Conservation (phyloP, 2,888 invertebrate species). For the Thereva nobilitata region DNA sequence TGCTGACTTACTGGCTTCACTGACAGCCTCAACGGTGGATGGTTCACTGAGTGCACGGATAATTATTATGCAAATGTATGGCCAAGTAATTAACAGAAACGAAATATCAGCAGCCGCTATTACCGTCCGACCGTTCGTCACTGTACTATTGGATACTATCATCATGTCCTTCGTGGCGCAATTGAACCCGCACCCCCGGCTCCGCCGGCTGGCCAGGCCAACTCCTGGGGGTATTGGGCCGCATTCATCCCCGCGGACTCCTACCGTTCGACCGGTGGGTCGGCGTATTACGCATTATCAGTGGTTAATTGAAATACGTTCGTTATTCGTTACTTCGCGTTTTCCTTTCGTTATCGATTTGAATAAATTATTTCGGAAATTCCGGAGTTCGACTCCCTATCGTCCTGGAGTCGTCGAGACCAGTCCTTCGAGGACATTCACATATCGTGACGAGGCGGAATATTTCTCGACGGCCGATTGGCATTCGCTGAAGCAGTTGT, state of each 20-base stretch:
- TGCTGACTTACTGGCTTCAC: slow-evolving; percentile 30
- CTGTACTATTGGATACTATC: slow-evolving; percentile 37
- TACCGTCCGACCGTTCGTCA: slow-evolving; percentile 25
- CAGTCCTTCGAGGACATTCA: slow-evolving; percentile 28
- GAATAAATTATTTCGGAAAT: slow-evolving; percentile 28
- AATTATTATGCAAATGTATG: slow-evolving; percentile 44
- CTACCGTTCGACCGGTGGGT: background rate
- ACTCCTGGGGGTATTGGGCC: too few species aligned
- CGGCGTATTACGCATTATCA: slow-evolving; percentile 30
- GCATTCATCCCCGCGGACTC: too few species aligned
- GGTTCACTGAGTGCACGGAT: slow-evolving; percentile 37
- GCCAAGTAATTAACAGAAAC: slow-evolving; percentile 43
- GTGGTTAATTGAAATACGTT: slow-evolving; percentile 36
- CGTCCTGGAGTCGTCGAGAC: background rate
- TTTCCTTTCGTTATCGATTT: slow-evolving; percentile 34
- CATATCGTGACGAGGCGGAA: slow-evolving; percentile 38
- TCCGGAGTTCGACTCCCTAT: too few species aligned
- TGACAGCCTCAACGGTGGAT: slow-evolving; percentile 4
- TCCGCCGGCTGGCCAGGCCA: background rate
- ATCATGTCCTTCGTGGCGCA: slow-evolving; percentile 32
- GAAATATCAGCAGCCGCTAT: slow-evolving; percentile 36
- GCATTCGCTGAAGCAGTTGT: slow-evolving; percentile 37
- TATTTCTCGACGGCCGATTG: slow-evolving; percentile 38
- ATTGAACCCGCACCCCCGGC: slow-evolving; percentile 7
- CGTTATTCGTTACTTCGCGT: slow-evolving; percentile 31